These are phyloP conservation scores for Anolis sagrei DNA, from an alignment of 2,113 vertebrate species.

Conservation along the genomic window DNA sequence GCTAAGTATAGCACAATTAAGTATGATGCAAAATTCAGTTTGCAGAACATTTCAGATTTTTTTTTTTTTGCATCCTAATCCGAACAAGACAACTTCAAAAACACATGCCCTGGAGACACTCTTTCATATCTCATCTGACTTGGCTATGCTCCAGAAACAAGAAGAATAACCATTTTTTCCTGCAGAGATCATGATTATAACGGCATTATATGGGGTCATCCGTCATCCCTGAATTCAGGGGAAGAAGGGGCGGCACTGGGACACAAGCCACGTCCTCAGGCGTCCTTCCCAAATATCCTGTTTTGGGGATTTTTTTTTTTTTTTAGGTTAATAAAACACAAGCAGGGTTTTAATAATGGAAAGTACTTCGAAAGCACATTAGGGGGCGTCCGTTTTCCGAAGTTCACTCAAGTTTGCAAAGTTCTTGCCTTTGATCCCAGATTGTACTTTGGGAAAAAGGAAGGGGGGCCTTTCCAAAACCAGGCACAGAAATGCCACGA, in stretches of 20 bases:
- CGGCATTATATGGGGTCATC: neutral
- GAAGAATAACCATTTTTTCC: no score
- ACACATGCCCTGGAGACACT: no score
- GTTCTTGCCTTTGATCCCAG: slow-evolving; percentile 31
- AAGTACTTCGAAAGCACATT: slow-evolving; percentile 27
- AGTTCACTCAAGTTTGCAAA: slow-evolving; percentile 34
- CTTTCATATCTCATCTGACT: neutral
- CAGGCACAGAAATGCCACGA: neutral
- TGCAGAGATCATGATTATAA: neutral
- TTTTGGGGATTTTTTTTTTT: no score
- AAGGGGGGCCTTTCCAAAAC: slow-evolving; percentile 26
- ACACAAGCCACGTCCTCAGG: neutral
- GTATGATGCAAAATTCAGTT: no score
- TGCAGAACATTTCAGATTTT: no score
- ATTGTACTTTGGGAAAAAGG: slow-evolving; percentile 48
- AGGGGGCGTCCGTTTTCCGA: slow-evolving; percentile 56
- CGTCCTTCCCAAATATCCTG: neutral
- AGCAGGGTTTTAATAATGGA: rapidly evolving
- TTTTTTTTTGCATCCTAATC: neutral
- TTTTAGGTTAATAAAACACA: rapidly evolving
- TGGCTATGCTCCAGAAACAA: neutral
- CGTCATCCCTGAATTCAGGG: no score
- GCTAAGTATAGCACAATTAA: no score
- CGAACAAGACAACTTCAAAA: no score
- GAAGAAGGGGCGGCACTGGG: neutral